phyloP scores from a whole-genome alignment of 2,113 vertebrate genomes.

The Passer domesticus region DNA sequence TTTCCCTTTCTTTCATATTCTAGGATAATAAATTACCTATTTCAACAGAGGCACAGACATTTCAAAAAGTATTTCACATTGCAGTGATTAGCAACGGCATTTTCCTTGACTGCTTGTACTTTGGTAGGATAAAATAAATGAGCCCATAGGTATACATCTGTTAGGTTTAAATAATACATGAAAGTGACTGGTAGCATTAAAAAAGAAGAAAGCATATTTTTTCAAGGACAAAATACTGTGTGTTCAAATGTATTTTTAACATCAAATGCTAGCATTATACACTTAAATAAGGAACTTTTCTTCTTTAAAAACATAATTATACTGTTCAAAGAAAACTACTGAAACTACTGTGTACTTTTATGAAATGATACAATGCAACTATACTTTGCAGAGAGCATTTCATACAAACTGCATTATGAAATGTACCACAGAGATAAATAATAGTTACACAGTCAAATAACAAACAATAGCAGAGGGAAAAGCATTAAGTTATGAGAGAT shows the following conservation, averaged over 20 bases:
- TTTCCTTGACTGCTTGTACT: background rate
- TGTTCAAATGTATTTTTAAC: background rate
- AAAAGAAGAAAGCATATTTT: background rate
- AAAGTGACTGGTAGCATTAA: background rate
- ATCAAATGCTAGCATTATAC: background rate
- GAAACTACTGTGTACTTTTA: conserved; percentile 29
- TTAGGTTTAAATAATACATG: conserved; percentile 43
- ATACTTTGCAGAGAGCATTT: background rate
- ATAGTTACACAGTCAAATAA: conserved; percentile 23
- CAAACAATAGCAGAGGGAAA: conserved; percentile 28
- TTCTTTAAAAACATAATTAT: conserved; percentile 47
- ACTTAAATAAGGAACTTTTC: background rate
- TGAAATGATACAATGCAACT: background rate
- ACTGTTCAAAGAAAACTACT: conserved; percentile 33
- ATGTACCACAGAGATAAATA: conserved; percentile 27
- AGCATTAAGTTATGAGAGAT: background rate
- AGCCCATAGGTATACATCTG: background rate
- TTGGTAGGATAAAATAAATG: conserved; percentile 3
- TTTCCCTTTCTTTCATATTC: background rate
- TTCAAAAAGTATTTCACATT: background rate
- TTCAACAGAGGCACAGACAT: background rate
- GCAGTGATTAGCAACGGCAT: background rate
- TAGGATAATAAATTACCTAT: background rate
- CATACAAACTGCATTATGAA: background rate
- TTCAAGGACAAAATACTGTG: conserved; percentile 24